Percentiles rank a stretch among this genome's conserved stretches.
phyloP scores from a whole-genome alignment of 2,797 vertebrate genomes.

The Miichthys miiuy region DNA sequence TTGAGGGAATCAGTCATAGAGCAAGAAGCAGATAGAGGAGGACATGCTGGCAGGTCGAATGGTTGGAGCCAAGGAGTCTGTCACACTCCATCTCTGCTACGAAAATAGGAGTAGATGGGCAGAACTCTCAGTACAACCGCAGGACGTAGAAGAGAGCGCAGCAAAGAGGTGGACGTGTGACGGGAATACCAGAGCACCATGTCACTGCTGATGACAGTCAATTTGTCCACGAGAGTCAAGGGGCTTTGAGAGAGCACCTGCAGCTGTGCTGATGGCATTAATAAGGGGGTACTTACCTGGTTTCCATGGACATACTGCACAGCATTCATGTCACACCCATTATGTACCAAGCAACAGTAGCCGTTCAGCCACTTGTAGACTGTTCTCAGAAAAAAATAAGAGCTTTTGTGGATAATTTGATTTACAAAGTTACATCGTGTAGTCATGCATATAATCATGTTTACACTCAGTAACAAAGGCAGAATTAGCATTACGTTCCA shows the following conservation, averaged over 20 bases:
- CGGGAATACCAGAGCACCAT: constrained; percentile 62
- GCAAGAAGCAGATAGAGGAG: constrained; percentile 41
- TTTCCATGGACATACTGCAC: constrained; percentile 25
- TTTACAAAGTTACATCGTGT: too few relatives aligned
- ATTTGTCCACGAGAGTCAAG: constrained; percentile 67
- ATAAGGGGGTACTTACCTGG: constrained; percentile 43
- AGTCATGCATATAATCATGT: not conserved
- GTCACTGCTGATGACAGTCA: constrained; percentile 73
- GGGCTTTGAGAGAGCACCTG: constrained; percentile 51
- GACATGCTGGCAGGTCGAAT: constrained; percentile 46
- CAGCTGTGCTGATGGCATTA: constrained; percentile 53
- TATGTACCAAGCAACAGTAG: constrained; percentile 20
- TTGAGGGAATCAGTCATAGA: constrained; percentile 43
- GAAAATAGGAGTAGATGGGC: constrained; percentile 59
- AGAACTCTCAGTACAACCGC: constrained; percentile 50
- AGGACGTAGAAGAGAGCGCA: constrained; percentile 40
- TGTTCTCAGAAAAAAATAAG: constrained; percentile 18
- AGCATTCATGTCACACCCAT: constrained; percentile 13
- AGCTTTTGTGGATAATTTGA: not conserved
- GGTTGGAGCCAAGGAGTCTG: constrained; percentile 63
- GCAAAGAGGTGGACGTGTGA: constrained; percentile 54
- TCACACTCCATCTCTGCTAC: constrained; percentile 70
- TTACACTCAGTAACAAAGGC: not conserved
- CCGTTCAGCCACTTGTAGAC: constrained; percentile 24
- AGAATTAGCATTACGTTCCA: not conserved